Base-by-base conservation (phyloP, 2,888 invertebrate genomes). In the Ophonus ardosiacus region DNA sequence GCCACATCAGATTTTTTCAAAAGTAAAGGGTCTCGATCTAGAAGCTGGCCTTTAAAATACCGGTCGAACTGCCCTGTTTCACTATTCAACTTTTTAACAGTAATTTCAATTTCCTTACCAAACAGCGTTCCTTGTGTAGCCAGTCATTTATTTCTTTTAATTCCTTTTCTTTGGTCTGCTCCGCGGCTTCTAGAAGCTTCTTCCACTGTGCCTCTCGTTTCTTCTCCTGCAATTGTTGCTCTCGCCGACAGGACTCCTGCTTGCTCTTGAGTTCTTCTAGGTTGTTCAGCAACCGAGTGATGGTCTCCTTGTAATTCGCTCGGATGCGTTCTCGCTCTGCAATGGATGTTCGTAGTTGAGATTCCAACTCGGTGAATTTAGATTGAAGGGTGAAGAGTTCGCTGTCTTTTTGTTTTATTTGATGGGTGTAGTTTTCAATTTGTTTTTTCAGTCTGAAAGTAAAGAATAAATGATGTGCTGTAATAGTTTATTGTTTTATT, bases 51-150 rank as follows among this genome's bases (percentile, higher is more conserved):
- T n/a, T n/a, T n/a, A n/a, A n/a, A n/a, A n/a, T n/a, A n/a, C n/a
- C n/a, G n/a, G n/a, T n/a, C n/a, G n/a, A n/a, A n/a, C 31, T 31
- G 31, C 31, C 31, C 31, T 31, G 31, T 5, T 31, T 31, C 5
- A 31, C 31, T 5, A 5, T 31, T 31, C 31, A 31, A 31, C 31
- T 31, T 31, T 6, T 31, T 31, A 31, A 31, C 31, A 59, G 68
- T 68, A 68, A 68, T 38, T 65, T 18, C 13, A 65, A 24, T 40
- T 13, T 13, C 43, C 86, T 84, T 84, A 87, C 87, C 79, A 78
- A 24, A 31, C 78, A 7, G 38, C 81, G 85, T 86, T 87, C 86
- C 59, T 85, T 84, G 21, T 86, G 82, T n/a, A 86, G 38, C 51
- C 81, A 85, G 18, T 68, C 68, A 56, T 65, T 15, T 31, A 81